Conservation (phyloP, 2,797 vertebrate genomes). For the Sciaenops ocellatus region DNA sequence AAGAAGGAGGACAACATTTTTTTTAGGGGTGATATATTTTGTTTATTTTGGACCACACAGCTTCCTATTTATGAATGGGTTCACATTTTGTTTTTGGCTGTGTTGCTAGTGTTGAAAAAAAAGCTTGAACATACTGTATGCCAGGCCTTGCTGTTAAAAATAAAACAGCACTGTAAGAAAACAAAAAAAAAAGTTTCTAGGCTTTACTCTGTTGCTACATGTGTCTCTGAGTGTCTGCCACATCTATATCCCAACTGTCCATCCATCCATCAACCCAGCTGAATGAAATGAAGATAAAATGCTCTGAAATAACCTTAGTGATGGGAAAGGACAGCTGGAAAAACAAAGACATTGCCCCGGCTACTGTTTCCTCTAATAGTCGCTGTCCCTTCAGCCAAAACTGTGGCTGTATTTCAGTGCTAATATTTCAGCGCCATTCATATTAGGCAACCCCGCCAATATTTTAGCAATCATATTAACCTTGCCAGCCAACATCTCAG, state of each 20-base stretch:
- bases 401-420: slow-evolving; percentile 24
- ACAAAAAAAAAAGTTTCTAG: slow-evolving; percentile 21
- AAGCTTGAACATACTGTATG: slow-evolving; percentile 44
- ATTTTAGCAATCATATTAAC: slow-evolving; percentile 75
- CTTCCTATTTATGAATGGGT: slow-evolving; percentile 53
- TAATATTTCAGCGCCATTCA: slow-evolving; percentile 50
- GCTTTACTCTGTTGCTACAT: slow-evolving; percentile 36
- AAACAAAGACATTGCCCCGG: slow-evolving; percentile 31
- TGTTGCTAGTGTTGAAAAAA: slow-evolving; percentile 12
- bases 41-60: slow-evolving; percentile 48
- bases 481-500: slow-evolving; percentile 61
- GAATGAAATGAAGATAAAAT: slow-evolving; percentile 35
- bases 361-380: slow-evolving; percentile 34
- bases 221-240: slow-evolving; percentile 8
- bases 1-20: slow-evolving; percentile 1
- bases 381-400: not conserved
- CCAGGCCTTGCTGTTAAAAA: slow-evolving; percentile 47
- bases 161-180: slow-evolving; percentile 22
- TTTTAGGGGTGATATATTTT: slow-evolving; percentile 14
- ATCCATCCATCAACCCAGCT: slow-evolving; percentile 28
- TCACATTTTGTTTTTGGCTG: slow-evolving; percentile 36
- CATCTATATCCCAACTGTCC: slow-evolving; percentile 11
- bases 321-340: slow-evolving; percentile 27
- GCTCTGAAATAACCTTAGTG: slow-evolving; percentile 8
- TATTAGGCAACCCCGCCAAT: slow-evolving; percentile 58